These are phyloP conservation scores for Amiota communis DNA, from an alignment of 2,888 invertebrate genomes.

Conservation along the genomic window DNA sequence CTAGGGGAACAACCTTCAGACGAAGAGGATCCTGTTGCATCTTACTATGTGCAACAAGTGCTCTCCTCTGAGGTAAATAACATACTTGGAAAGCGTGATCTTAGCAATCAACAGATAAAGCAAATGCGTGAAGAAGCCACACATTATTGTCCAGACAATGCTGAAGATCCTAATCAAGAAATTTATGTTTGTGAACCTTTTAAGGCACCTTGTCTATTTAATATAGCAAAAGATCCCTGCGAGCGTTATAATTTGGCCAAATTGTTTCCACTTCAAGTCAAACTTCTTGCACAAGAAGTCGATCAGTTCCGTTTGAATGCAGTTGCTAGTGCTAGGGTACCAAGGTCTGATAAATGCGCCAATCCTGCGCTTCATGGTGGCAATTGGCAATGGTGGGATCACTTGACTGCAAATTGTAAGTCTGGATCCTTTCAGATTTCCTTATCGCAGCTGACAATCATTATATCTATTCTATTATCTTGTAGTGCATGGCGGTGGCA, in stretches of 20 bases:
- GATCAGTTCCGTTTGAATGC: slow-evolving; percentile 72
- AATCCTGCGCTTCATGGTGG: slow-evolving; percentile 76
- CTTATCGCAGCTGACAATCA: background rate
- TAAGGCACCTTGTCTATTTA: slow-evolving; percentile 74
- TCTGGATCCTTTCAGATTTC: background rate
- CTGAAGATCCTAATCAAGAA: slow-evolving; percentile 39
- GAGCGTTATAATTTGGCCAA: slow-evolving; percentile 72
- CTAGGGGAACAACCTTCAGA: slow-evolving; percentile 56
- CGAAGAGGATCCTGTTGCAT: slow-evolving; percentile 57
- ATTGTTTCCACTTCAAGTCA: slow-evolving; percentile 56
- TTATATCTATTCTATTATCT: background rate
- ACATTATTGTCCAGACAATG: slow-evolving; percentile 54
- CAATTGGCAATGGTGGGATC: slow-evolving; percentile 77
- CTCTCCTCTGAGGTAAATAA: slow-evolving; percentile 61
- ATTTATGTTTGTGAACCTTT: slow-evolving; percentile 65
- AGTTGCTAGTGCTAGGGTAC: slow-evolving; percentile 72
- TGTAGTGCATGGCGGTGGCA: background rate
- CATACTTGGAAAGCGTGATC: slow-evolving; percentile 36
- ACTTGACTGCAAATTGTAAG: background rate
- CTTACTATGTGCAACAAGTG: slow-evolving; percentile 59
- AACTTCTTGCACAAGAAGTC: slow-evolving; percentile 73
- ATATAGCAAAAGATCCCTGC: slow-evolving; percentile 75
- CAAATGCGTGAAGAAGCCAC: slow-evolving; percentile 59
- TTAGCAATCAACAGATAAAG: slow-evolving; percentile 52
- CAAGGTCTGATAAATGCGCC: slow-evolving; percentile 74